A percentile compares a stretch with the other conserved stretches of the same genome.
phyloP scores from a whole-genome alignment of 2,113 vertebrate species.

The Tetrax tetrax region DNA sequence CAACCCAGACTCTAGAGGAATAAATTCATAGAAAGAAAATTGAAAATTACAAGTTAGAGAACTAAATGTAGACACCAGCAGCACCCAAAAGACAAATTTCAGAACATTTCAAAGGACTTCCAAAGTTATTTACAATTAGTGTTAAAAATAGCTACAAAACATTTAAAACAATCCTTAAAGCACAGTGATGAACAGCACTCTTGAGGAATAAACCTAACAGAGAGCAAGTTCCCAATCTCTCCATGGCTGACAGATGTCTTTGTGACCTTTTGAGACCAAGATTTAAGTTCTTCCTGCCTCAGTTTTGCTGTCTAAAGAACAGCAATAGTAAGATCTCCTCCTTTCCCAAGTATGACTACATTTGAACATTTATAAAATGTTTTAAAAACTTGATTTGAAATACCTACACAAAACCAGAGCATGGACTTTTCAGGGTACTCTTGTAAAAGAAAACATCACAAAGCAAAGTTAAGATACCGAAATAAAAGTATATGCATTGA shows the following conservation, averaged over 20 bases:
- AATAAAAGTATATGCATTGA: neutral
- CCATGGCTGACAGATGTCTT: neutral
- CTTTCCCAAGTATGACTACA: neutral
- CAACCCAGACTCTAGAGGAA: neutral
- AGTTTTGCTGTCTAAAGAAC: neutral
- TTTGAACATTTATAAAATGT: neutral
- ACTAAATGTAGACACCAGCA: neutral
- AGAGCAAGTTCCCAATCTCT: neutral
- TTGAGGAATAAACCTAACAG: neutral
- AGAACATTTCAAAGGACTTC: conserved; percentile 12
- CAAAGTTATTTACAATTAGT: conserved; percentile 25
- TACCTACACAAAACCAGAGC: neutral
- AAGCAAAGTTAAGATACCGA: neutral
- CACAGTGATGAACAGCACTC: neutral
- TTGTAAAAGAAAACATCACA: neutral
- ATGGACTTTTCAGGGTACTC: neutral
- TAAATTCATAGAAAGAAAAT: neutral
- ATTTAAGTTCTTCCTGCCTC: neutral
- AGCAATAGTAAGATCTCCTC: neutral
- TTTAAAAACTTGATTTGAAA: neutral
- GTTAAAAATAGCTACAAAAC: conserved; percentile 32
- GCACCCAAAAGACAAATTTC: conserved; percentile 22
- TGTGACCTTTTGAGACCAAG: neutral
- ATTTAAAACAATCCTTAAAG: conserved; percentile 3
- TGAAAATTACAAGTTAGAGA: neutral